Evolutionary conservation across 2,797 vertebrate genomes (phyloP).

Genomic region (Manis pentadactyla): DNA sequence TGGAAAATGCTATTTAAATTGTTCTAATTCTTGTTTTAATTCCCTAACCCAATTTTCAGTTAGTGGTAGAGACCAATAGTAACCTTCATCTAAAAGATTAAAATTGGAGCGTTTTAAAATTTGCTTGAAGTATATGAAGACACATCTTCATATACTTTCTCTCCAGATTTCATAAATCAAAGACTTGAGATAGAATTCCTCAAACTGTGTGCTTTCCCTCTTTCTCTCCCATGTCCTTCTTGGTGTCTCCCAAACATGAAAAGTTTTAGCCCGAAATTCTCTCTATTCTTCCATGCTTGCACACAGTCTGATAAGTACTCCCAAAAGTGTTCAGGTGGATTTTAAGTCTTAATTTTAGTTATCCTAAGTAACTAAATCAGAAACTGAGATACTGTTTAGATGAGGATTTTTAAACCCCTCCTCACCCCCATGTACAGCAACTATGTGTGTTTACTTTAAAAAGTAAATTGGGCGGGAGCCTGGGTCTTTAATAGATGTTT

Average conservation of each 20-base stretch:
- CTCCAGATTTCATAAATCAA: constrained; percentile 12
- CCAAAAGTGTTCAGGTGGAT: background rate
- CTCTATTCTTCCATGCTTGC: background rate
- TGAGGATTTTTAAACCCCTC: background rate
- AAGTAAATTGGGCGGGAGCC: background rate
- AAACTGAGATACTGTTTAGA: background rate
- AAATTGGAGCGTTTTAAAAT: background rate
- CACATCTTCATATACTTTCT: too few relatives aligned
- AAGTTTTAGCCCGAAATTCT: background rate
- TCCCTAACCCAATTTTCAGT: background rate
- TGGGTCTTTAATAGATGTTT: constrained; percentile 14
- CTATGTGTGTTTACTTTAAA: background rate
- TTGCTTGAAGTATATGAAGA: background rate
- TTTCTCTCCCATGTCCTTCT: background rate
- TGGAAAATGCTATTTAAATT: background rate
- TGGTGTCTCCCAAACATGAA: background rate
- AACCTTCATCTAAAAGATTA: background rate
- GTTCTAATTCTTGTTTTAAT: constrained; percentile 18
- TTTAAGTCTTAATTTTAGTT: background rate
- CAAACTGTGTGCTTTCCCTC: background rate
- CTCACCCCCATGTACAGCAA: background rate
- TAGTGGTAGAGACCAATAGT: background rate
- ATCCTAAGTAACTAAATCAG: background rate
- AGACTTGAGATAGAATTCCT: background rate
- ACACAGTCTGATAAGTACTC: background rate